A percentile compares a stretch with the other conserved stretches of the same genome.
Conservation (phyloP, 2,888 invertebrate species). For the Blastobasis adustella region DNA sequence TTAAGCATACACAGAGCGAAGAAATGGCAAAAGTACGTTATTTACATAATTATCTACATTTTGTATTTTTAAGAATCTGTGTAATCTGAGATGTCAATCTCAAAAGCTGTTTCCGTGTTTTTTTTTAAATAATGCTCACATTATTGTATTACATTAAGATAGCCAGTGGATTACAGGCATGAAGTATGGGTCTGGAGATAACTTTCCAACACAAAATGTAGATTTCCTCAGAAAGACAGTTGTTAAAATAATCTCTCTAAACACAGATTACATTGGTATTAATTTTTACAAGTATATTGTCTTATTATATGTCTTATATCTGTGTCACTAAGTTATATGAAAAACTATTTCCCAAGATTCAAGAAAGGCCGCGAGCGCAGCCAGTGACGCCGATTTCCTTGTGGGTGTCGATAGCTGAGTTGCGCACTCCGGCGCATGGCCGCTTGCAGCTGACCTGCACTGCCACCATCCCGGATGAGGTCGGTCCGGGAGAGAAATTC, state of each 20-base stretch:
- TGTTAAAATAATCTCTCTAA: too few relatives aligned
- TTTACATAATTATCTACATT: background rate
- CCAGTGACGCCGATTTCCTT: conserved; percentile 79
- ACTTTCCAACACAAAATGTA: too few relatives aligned
- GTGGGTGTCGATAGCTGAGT: conserved; percentile 82
- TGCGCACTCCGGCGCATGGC: conserved; percentile 81
- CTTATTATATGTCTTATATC: too few relatives aligned
- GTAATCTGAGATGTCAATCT: background rate
- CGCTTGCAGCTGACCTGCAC: conserved; percentile 83
- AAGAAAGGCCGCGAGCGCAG: conserved; percentile 48
- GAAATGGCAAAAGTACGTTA: conserved; percentile 54
- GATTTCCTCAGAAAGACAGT: too few relatives aligned
- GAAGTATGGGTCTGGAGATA: too few relatives aligned
- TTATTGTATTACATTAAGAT: too few relatives aligned
- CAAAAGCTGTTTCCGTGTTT: too few relatives aligned
- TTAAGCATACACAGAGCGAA: conserved; percentile 56
- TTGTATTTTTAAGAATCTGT: background rate
- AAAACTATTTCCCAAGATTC: conserved; percentile 31
- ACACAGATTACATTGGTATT: too few relatives aligned
- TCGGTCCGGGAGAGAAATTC: conserved; percentile 80
- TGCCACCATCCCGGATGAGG: conserved; percentile 85
- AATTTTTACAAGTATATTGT: too few relatives aligned
- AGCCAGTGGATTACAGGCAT: too few relatives aligned
- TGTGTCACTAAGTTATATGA: too few relatives aligned
- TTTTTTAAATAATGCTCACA: too few relatives aligned